Conservation (phyloP, 2,797 vertebrate species). For the Limosa lapponica region DNA sequence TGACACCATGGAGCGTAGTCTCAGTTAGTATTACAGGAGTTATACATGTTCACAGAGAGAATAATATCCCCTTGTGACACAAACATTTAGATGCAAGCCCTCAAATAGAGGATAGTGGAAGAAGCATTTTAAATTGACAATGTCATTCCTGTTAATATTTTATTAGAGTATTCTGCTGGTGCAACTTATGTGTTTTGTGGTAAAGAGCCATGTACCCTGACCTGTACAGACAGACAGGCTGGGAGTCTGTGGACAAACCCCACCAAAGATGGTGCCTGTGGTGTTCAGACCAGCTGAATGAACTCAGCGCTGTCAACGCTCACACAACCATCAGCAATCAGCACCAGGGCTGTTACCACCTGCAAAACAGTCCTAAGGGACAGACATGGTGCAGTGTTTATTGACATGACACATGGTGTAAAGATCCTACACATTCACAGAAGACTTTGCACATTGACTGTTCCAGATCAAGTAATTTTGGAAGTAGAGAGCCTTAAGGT, state of each 20-base stretch:
- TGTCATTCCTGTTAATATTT: background rate
- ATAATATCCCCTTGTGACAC: background rate
- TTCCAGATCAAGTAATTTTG: background rate
- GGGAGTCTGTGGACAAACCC: background rate
- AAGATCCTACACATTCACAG: background rate
- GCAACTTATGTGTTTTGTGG: background rate
- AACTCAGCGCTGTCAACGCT: background rate
- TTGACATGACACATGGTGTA: background rate
- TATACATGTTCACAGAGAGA: background rate
- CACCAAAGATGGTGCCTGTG: background rate
- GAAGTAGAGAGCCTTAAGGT: background rate
- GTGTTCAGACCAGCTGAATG: background rate
- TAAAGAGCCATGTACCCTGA: background rate
- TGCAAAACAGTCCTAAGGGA: background rate
- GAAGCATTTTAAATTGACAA: background rate
- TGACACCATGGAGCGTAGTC: background rate
- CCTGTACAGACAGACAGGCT: background rate
- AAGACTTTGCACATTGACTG: background rate
- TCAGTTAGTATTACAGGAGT: background rate
- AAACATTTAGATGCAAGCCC: background rate
- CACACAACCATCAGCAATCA: background rate
- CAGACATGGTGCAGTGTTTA: background rate
- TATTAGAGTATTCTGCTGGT: background rate
- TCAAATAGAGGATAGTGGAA: background rate
- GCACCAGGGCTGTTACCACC: background rate